These are phyloP conservation scores for Sesia bembeciformis DNA, from an alignment of 2,888 invertebrate genomes.

Conservation along the genomic window DNA sequence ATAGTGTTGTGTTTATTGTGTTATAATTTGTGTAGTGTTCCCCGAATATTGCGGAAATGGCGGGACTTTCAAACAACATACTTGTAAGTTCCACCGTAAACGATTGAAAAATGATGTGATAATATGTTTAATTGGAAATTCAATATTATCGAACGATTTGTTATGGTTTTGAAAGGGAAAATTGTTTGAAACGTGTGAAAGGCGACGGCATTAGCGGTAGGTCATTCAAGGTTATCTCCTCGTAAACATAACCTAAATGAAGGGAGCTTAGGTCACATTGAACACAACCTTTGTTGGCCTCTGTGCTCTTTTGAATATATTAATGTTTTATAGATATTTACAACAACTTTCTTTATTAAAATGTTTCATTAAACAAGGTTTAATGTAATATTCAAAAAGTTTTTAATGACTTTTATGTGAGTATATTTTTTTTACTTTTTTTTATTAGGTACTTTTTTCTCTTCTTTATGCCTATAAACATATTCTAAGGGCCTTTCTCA, in stretches of 20 bases:
- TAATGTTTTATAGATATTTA: no score
- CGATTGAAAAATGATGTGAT: neutral
- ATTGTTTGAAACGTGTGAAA: constrained; percentile 4
- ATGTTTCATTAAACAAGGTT: no score
- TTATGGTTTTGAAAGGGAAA: neutral
- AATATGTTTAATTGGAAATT: no score
- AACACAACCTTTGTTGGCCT: constrained; percentile 44
- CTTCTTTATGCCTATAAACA: no score
- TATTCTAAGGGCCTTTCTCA: no score
- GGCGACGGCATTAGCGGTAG: constrained; percentile 27
- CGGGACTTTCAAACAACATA: constrained; percentile 37
- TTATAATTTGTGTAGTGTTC: constrained; percentile 1
- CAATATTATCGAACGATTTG: no score
- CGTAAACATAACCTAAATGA: constrained; percentile 58
- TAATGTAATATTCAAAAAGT: no score
- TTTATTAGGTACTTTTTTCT: no score
- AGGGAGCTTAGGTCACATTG: constrained; percentile 51
- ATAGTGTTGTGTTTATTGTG: neutral
- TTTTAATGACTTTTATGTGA: no score
- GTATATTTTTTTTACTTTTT: no score
- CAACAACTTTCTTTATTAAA: no score
- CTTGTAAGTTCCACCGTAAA: constrained; percentile 11
- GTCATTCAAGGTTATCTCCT: constrained; percentile 71
- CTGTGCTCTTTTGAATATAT: no score
- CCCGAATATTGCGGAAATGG: constrained; percentile 23